Conservation (phyloP, 2,797 vertebrate species). For the Mionectes olivaceus region DNA sequence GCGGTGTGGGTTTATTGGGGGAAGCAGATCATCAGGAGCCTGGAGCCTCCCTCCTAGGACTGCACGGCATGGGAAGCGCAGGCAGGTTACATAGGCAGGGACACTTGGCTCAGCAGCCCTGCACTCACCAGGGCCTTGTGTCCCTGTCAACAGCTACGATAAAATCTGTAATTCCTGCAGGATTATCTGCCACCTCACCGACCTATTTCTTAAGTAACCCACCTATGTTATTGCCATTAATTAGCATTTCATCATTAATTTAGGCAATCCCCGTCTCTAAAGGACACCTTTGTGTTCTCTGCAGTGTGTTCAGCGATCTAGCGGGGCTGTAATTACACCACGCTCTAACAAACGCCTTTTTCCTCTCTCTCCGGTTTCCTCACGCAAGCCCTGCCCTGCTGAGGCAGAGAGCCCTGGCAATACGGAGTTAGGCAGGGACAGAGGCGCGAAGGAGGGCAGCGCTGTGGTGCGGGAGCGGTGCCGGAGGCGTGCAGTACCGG, state of each 20-base stretch:
- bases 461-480: no score
- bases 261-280: not conserved
- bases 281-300: not conserved
- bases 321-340: not conserved
- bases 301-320: not conserved
- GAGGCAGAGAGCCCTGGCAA: rapidly evolving
- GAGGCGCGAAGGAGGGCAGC: no score
- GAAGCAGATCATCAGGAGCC: rapidly evolving
- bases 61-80: rapidly evolving
- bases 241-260: slow-evolving; percentile 1
- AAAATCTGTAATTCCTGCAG: not conserved
- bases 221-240: not conserved
- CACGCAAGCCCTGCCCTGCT: rapidly evolving
- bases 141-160: rapidly evolving
- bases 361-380: rapidly evolving
- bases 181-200: not conserved
- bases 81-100: rapidly evolving
- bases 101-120: not conserved
- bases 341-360: not conserved
- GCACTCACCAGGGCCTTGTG: not conserved
- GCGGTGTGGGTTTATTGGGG: rapidly evolving
- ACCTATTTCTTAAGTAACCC: not conserved
- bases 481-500: no score
- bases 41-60: not conserved
- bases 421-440: rapidly evolving